These are phyloP conservation scores for Ahaetulla prasina DNA, from an alignment of 2,113 vertebrate species.

Conservation along the genomic window DNA sequence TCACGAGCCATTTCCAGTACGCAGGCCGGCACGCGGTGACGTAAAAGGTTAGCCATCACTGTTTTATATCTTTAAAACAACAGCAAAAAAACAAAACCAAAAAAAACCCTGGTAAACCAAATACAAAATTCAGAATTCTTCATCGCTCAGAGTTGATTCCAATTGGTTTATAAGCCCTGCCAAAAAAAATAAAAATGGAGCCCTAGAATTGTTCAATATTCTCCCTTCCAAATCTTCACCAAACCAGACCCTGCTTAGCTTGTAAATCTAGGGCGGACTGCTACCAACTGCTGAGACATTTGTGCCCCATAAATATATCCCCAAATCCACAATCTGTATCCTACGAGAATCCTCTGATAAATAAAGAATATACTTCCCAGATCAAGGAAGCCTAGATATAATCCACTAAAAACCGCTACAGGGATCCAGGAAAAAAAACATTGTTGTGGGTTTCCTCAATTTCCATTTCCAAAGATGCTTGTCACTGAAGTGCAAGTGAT, in stretches of 20 bases:
- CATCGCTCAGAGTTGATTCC: not conserved
- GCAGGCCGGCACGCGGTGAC: too few relatives aligned
- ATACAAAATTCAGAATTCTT: not conserved
- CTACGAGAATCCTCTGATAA: not conserved
- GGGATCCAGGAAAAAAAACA: not conserved
- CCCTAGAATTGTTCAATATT: not conserved
- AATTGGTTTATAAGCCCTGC: not conserved
- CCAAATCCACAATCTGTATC: not conserved
- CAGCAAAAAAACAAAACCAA: too few relatives aligned
- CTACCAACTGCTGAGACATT: not conserved
- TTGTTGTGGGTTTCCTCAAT: not conserved
- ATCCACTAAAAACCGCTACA: not conserved
- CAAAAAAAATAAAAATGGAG: not conserved
- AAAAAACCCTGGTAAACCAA: not conserved
- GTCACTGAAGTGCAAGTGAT: not conserved
- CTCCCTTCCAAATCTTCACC: not conserved
- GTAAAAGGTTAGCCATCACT: too few relatives aligned
- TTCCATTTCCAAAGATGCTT: not conserved
- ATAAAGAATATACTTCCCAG: not conserved
- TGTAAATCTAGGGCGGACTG: not conserved
- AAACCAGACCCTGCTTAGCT: not conserved
- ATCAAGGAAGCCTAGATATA: not conserved
- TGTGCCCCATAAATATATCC: not conserved
- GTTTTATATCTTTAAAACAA: not conserved
- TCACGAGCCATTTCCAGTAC: too few relatives aligned